phyloP scores from a whole-genome alignment of 2,888 invertebrate species.

The Sinopyrophorus schimmeli region DNA sequence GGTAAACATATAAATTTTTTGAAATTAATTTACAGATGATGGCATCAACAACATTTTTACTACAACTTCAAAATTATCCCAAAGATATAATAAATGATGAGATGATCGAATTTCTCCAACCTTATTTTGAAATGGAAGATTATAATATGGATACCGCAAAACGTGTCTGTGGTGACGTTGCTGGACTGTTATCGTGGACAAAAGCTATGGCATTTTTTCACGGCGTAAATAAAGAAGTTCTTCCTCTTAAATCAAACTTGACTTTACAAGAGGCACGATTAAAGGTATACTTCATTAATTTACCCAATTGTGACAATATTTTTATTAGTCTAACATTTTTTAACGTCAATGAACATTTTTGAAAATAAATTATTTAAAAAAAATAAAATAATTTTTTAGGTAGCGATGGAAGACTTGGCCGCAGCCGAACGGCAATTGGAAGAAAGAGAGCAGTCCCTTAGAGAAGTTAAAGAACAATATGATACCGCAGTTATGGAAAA shows the following conservation, averaged over 20 bases:
- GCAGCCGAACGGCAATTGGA: constrained; percentile 86
- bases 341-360: no score
- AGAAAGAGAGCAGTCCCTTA: constrained; percentile 87
- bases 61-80: constrained; percentile 92
- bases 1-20: no score
- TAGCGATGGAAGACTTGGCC: constrained; percentile 88
- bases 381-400: constrained; percentile 52
- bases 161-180: constrained; percentile 94
- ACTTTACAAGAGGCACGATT: constrained; percentile 87
- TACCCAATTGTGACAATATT: no score
- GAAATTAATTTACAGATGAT: constrained; percentile 83
- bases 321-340: no score
- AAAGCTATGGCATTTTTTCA: constrained; percentile 96
- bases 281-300: constrained; percentile 67
- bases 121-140: constrained; percentile 95
- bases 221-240: constrained; percentile 93
- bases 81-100: constrained; percentile 97
- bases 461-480: constrained; percentile 89
- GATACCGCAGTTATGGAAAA: constrained; percentile 93
- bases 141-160: constrained; percentile 97
- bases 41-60: constrained; percentile 90
- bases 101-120: constrained; percentile 90
- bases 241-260: constrained; percentile 91
- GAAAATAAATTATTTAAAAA: no score
- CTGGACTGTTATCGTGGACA: constrained; percentile 94